These are phyloP conservation scores for Stramonita haemastoma DNA, from an alignment of 2,888 invertebrate species.

Conservation along the genomic window DNA sequence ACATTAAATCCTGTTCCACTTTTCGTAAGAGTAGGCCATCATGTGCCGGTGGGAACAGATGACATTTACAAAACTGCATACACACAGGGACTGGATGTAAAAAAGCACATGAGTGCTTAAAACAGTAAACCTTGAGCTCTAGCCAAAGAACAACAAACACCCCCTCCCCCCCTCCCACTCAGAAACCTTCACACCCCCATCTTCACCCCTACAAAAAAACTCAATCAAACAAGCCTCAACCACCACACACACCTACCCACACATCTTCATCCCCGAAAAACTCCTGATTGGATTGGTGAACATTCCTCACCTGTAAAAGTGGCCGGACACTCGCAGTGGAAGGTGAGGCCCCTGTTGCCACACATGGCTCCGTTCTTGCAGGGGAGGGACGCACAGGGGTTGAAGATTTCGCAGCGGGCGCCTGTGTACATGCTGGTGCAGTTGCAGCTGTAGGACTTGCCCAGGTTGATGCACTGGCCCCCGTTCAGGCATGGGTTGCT, in stretches of 20 bases:
- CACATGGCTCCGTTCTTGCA: conserved; percentile 68
- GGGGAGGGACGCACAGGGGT: conserved; percentile 55
- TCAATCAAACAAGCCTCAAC: not conserved
- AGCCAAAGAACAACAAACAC: too few relatives aligned
- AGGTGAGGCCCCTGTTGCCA: conserved; percentile 34
- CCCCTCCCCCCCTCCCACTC: too few relatives aligned
- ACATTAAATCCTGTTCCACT: too few relatives aligned
- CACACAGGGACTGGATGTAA: too few relatives aligned
- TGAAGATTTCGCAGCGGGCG: conserved; percentile 54
- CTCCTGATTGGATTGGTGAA: too few relatives aligned
- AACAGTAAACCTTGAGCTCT: too few relatives aligned
- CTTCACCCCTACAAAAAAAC: not conserved
- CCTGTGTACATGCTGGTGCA: conserved; percentile 61
- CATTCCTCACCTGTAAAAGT: conserved; percentile 45
- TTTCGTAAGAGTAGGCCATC: too few relatives aligned
- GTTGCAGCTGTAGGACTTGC: conserved; percentile 55
- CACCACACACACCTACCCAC: not conserved
- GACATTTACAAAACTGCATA: too few relatives aligned
- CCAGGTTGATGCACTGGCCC: conserved; percentile 55
- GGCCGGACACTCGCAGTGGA: conserved; percentile 46
- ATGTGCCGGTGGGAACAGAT: too few relatives aligned
- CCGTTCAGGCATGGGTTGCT: conserved; percentile 63
- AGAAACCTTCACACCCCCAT: too few relatives aligned
- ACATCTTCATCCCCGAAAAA: too few relatives aligned
- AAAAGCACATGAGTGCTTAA: too few relatives aligned